Conservation (phyloP, 2,113 vertebrate genomes). For the Origma solitaria region DNA sequence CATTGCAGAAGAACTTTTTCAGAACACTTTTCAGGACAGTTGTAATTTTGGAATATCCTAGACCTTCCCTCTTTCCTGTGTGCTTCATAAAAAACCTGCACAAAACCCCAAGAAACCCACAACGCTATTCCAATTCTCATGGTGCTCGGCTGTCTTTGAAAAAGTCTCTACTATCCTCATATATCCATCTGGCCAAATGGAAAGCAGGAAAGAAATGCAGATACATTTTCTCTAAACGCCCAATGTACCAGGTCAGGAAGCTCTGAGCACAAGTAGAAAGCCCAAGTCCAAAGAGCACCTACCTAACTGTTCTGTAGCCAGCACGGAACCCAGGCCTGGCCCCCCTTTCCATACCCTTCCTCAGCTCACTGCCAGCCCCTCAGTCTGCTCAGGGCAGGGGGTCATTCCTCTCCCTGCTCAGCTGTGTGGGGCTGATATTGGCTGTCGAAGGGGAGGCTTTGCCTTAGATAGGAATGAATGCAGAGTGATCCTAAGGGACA, state of each 20-base stretch:
- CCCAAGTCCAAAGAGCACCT: background rate
- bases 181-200: background rate
- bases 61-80: background rate
- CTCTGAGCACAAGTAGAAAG: background rate
- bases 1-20: background rate
- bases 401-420: background rate
- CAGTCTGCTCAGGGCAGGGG: background rate
- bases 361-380: background rate
- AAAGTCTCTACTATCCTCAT: background rate
- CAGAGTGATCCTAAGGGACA: background rate
- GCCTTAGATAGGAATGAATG: background rate
- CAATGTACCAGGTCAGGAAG: background rate
- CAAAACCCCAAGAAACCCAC: background rate
- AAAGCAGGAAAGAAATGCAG: background rate
- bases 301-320: rapidly evolving
- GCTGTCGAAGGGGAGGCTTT: background rate
- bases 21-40: background rate
- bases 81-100: background rate
- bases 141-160: background rate
- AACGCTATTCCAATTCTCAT: background rate
- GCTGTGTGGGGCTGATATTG: background rate
- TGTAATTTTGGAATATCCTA: background rate
- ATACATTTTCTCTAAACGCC: background rate
- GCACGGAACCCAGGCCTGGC: background rate
- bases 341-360: background rate